phyloP scores from a whole-genome alignment of 2,888 invertebrate species.

The Adelphocoris suturalis region DNA sequence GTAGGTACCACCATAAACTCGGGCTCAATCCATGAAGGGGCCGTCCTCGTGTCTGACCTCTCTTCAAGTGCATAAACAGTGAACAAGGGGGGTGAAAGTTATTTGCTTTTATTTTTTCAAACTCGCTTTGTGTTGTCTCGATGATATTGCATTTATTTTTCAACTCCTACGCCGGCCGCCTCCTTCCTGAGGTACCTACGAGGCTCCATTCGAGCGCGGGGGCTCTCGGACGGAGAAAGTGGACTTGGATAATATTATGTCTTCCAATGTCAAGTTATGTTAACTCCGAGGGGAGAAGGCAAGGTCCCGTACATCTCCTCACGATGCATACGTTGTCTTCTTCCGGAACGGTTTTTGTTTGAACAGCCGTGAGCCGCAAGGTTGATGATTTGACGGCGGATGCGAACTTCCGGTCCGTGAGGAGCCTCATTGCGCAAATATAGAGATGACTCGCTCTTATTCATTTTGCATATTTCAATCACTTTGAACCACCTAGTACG shows the following conservation, averaged over 20 bases:
- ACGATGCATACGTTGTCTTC: not conserved
- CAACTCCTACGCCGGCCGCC: constrained; percentile 40
- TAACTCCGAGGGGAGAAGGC: not conserved
- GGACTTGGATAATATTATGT: constrained; percentile 42
- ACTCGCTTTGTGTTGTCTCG: constrained; percentile 12
- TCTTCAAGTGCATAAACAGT: constrained; percentile 10
- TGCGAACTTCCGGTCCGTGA: not conserved
- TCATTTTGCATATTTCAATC: not conserved
- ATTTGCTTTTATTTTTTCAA: constrained; percentile 61
- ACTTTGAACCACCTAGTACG: no score
- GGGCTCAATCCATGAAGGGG: not conserved
- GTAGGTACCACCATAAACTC: not conserved
- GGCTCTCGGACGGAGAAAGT: constrained; percentile 43
- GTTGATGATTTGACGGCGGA: constrained; percentile 25
- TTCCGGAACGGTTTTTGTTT: constrained; percentile 4
- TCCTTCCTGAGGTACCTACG: not conserved
- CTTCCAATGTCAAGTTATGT: constrained; percentile 41
- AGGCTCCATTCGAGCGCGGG: constrained; percentile 17
- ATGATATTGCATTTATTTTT: constrained; percentile 56
- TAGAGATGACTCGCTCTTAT: constrained; percentile 25
- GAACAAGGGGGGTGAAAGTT: constrained; percentile 62
- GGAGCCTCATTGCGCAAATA: not conserved
- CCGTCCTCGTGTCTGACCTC: constrained; percentile 43
- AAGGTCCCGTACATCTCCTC: constrained; percentile 40
- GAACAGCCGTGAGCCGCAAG: not conserved